Percentiles rank a stretch among this genome's conserved stretches.
Evolutionary conservation across 2,797 vertebrate genomes (phyloP).

Genomic region (Sebastes elongatus): DNA sequence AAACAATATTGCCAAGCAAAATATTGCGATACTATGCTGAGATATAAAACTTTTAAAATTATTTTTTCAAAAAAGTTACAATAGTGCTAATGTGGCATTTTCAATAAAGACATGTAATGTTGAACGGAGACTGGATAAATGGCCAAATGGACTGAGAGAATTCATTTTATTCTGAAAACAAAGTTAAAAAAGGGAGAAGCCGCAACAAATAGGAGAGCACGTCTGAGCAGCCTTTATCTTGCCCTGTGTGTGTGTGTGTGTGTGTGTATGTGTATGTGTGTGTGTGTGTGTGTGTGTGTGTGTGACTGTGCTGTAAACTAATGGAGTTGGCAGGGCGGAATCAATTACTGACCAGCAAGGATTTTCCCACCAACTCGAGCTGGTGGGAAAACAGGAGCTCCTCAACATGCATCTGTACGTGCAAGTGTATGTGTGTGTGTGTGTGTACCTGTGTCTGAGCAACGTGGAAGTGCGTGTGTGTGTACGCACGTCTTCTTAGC

Average conservation of each 20-base stretch:
- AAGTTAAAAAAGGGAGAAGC: constrained; percentile 7
- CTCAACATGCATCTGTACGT: constrained; percentile 37
- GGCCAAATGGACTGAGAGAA: background rate
- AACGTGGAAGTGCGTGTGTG: background rate
- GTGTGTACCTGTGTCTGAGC: background rate
- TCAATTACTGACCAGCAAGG: constrained; percentile 96
- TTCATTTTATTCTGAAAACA: too few species aligned
- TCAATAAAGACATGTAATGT: too few species aligned
- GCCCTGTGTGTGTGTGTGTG: constrained; percentile 26
- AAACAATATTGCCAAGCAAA: too few species aligned
- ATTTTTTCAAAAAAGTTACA: background rate
- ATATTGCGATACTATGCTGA: too few species aligned
- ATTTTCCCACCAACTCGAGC: constrained; percentile 95
- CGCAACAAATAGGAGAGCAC: constrained; percentile 58
- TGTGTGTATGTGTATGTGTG: background rate
- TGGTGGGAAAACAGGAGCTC: constrained; percentile 89
- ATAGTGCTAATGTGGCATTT: too few species aligned
- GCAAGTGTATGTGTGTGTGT: background rate
- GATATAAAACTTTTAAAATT: background rate
- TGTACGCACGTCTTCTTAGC: background rate
- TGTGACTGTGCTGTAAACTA: constrained; percentile 85
- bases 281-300: background rate
- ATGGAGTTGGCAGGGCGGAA: constrained; percentile 97
- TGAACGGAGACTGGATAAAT: background rate
- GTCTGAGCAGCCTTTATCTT: constrained; percentile 84